These are phyloP conservation scores for Orchestia grillus DNA, from an alignment of 1,140 invertebrate species.

Conservation along the genomic window DNA sequence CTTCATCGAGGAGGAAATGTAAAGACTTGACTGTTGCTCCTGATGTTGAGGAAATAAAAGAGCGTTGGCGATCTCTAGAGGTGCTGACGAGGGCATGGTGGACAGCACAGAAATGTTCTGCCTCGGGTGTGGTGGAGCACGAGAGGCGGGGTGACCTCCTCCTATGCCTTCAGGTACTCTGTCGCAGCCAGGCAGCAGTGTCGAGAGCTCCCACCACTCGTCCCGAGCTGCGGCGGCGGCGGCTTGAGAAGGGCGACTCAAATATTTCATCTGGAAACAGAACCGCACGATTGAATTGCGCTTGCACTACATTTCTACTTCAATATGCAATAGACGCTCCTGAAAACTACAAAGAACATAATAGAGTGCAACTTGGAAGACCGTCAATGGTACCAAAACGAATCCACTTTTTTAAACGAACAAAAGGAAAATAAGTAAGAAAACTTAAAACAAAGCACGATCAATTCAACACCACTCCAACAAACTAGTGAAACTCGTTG, in stretches of 20 bases:
- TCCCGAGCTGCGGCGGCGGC: background rate
- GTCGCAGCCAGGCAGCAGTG: background rate
- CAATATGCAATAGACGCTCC: background rate
- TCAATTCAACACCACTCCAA: background rate
- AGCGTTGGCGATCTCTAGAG: background rate
- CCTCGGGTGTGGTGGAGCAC: background rate
- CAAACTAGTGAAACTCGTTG: background rate
- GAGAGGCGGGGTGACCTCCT: background rate
- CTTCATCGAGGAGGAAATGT: background rate
- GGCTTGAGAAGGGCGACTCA: background rate
- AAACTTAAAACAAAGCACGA: background rate
- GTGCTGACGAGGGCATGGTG: background rate
- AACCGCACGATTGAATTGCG: background rate
- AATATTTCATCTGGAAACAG: conserved; percentile 41
- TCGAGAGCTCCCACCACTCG: background rate
- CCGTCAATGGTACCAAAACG: background rate
- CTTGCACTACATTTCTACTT: background rate
- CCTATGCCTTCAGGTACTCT: background rate
- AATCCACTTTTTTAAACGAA: background rate
- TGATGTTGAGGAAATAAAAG: background rate
- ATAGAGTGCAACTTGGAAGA: background rate
- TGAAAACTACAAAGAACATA: background rate
- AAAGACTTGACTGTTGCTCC: background rate
- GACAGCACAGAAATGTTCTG: background rate
- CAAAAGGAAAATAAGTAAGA: no score